phyloP scores from a whole-genome alignment of 2,113 vertebrate species.

The Ciconia stormi region DNA sequence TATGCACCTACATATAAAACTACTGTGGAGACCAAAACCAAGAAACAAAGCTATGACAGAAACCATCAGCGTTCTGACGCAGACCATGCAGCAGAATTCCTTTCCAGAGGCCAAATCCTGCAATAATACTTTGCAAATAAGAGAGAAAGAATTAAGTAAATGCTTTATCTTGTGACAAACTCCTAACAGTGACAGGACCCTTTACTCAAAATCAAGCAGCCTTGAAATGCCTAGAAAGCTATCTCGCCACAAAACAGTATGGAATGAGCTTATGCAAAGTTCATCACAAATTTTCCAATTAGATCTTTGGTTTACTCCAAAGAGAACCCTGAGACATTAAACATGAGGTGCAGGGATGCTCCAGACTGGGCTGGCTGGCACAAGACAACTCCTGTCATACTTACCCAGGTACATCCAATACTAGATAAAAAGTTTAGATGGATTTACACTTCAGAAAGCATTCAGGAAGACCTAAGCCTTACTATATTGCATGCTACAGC shows the following conservation, averaged over 20 bases:
- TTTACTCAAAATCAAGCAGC: background rate
- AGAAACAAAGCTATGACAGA: background rate
- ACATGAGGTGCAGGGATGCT: background rate
- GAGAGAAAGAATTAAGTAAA: background rate
- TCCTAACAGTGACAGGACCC: background rate
- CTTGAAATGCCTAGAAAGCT: background rate
- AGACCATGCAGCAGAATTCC: background rate
- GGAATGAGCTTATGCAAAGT: background rate
- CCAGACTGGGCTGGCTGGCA: background rate
- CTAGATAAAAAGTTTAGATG: background rate
- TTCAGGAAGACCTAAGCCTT: background rate
- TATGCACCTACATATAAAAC: background rate
- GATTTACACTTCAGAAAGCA: background rate
- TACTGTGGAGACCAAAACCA: background rate
- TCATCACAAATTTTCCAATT: background rate
- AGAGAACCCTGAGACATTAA: background rate
- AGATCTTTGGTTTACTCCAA: background rate
- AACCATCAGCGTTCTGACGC: background rate
- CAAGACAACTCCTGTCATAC: background rate
- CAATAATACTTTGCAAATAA: background rate
- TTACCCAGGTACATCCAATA: background rate
- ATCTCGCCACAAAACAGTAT: background rate
- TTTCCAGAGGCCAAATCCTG: background rate
- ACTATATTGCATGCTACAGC: background rate
- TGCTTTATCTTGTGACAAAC: background rate